These are phyloP conservation scores for Cynopterus brachyotis DNA, from an alignment of 2,113 vertebrate genomes.

Conservation along the genomic window DNA sequence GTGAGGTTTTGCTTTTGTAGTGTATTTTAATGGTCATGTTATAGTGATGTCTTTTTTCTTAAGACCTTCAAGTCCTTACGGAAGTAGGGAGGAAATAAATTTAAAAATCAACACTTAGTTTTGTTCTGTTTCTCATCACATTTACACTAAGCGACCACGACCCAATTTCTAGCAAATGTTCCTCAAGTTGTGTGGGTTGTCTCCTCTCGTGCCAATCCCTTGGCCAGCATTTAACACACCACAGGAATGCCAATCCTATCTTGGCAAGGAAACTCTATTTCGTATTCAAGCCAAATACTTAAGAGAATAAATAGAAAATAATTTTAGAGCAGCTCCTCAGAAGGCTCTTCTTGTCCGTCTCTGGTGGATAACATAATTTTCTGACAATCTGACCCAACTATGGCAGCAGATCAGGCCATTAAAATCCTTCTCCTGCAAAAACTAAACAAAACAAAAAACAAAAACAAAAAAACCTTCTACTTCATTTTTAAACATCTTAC, in stretches of 20 bases:
- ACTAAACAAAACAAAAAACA: background rate
- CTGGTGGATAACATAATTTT: background rate
- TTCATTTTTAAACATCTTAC: conserved; percentile 21
- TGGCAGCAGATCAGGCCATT: background rate
- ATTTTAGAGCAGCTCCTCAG: background rate
- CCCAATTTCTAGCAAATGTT: background rate
- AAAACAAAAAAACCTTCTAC: background rate
- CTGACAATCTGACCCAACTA: background rate
- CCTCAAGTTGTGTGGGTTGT: background rate
- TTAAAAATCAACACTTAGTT: background rate
- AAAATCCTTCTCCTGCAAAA: background rate
- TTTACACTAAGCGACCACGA: background rate
- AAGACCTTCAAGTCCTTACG: background rate
- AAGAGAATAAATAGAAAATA: background rate
- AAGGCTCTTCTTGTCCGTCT: background rate
- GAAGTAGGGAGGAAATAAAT: background rate
- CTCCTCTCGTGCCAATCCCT: background rate
- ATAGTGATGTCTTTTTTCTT: background rate
- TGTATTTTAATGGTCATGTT: background rate
- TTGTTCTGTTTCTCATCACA: background rate
- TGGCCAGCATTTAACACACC: background rate
- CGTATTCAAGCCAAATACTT: background rate
- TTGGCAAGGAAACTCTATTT: background rate
- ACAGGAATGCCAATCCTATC: background rate
- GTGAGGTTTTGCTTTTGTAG: background rate